Conservation (phyloP, 2,113 vertebrate genomes). For the Phocoena phocoena region DNA sequence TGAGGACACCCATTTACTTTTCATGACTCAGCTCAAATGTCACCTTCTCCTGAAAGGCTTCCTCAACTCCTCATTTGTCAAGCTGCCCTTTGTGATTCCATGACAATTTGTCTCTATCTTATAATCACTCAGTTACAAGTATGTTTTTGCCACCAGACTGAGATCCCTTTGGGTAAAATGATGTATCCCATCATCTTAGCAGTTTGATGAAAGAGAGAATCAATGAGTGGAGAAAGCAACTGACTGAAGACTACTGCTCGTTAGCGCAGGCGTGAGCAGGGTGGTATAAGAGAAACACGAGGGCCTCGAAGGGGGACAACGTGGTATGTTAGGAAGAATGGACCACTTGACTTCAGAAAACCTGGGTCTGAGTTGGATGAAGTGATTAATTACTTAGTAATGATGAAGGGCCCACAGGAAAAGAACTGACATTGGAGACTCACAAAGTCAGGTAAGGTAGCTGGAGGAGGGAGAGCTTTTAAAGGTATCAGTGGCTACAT, state of each 20-base stretch:
- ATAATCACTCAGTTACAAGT: not conserved
- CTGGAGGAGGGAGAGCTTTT: no score
- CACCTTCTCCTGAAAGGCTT: constrained; percentile 49
- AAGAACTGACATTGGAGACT: not conserved
- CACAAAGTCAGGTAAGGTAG: not conserved
- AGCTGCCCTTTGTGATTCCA: not conserved
- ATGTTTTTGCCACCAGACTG: not conserved
- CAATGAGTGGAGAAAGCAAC: not conserved
- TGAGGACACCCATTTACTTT: not conserved
- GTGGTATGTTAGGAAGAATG: not conserved
- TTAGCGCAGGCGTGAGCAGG: not conserved
- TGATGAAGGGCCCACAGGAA: not conserved
- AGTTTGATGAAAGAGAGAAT: constrained; percentile 12
- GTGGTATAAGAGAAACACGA: not conserved
- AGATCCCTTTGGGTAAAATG: not conserved
- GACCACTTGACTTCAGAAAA: not conserved
- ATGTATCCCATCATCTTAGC: not conserved
- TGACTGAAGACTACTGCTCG: not conserved
- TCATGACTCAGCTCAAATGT: not conserved
- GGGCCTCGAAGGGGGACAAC: not conserved
- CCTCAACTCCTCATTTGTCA: not conserved
- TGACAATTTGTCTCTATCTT: not conserved
- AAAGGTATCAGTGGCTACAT: not conserved
- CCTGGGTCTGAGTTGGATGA: not conserved
- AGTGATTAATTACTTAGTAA: not conserved